phyloP scores from a whole-genome alignment of 2,888 invertebrate genomes.

The Iselma pallidipennis region DNA sequence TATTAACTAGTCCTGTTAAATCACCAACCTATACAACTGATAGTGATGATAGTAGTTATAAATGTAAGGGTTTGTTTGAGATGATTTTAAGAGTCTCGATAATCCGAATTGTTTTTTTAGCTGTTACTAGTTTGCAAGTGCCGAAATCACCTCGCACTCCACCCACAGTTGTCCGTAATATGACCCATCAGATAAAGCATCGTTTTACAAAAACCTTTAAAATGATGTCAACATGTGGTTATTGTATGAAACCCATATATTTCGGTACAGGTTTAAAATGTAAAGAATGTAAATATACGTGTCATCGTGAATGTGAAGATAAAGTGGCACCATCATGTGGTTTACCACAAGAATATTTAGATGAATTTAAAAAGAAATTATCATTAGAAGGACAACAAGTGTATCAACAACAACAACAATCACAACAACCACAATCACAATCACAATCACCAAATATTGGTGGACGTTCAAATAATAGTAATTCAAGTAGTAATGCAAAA shows the following conservation, averaged over 20 bases:
- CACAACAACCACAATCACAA: background rate
- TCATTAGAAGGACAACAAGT: conserved; percentile 60
- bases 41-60: conserved; percentile 60
- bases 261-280: conserved; percentile 84
- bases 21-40: conserved; percentile 61
- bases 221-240: conserved; percentile 86
- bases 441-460: conserved; percentile 58
- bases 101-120: conserved; percentile 4
- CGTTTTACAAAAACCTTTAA: conserved; percentile 88
- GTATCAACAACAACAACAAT: conserved; percentile 33
- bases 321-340: conserved; percentile 94
- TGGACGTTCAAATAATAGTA: background rate
- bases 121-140: conserved; percentile 60
- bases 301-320: conserved; percentile 85
- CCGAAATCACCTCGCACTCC: conserved; percentile 62
- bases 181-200: conserved; percentile 90
- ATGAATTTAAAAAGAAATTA: conserved; percentile 77
- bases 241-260: conserved; percentile 67
- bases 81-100: background rate
- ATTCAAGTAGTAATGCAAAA: conserved; percentile 53
- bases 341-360: conserved; percentile 81
- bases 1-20: conserved; percentile 62
- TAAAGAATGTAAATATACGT: conserved; percentile 93
- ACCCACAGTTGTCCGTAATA: conserved; percentile 64
- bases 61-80: conserved; percentile 49